phyloP scores from a whole-genome alignment of 1,140 invertebrate species.

The Idris sp. region DNA sequence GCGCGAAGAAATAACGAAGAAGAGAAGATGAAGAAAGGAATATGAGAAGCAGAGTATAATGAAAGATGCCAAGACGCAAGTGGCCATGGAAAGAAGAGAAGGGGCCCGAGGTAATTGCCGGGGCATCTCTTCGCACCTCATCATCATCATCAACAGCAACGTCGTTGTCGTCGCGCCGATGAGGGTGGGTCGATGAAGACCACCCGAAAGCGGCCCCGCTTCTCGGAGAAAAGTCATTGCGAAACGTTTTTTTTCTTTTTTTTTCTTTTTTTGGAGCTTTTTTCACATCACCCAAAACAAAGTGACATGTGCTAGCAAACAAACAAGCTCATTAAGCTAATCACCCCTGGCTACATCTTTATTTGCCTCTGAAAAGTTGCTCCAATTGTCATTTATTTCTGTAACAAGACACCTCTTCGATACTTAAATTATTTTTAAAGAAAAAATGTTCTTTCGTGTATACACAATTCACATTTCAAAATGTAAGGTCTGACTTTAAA shows the following conservation, averaged over 20 bases:
- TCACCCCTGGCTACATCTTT: slow-evolving; percentile 57
- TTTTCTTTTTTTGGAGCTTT: no score
- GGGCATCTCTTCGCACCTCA: slow-evolving; percentile 78
- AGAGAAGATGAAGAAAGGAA: slow-evolving; percentile 20
- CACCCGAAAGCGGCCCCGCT: slow-evolving; percentile 58
- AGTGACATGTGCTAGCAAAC: slow-evolving; percentile 36
- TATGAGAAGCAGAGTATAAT: slow-evolving; percentile 63
- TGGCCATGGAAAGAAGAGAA: slow-evolving; percentile 57
- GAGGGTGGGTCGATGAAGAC: slow-evolving; percentile 60
- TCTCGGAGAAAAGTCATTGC: slow-evolving; percentile 47
- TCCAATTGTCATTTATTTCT: slow-evolving; percentile 46
- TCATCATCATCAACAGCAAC: slow-evolving; percentile 77
- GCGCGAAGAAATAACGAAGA: slow-evolving; percentile 42
- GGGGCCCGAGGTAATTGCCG: slow-evolving; percentile 74
- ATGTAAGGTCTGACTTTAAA: no score
- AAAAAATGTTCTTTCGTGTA: no score
- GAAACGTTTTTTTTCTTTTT: slow-evolving; percentile 48
- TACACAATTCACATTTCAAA: no score
- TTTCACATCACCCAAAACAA: slow-evolving; percentile 30
- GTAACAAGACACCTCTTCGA: slow-evolving; percentile 44
- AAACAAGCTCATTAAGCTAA: slow-evolving; percentile 60
- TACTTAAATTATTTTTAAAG: no score
- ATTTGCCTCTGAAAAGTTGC: slow-evolving; percentile 31
- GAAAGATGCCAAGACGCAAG: slow-evolving; percentile 60
- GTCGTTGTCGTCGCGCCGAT: slow-evolving; percentile 71